Evolutionary conservation across 1,140 invertebrate genomes (phyloP).

Genomic region (Andrena cerasifolii): DNA sequence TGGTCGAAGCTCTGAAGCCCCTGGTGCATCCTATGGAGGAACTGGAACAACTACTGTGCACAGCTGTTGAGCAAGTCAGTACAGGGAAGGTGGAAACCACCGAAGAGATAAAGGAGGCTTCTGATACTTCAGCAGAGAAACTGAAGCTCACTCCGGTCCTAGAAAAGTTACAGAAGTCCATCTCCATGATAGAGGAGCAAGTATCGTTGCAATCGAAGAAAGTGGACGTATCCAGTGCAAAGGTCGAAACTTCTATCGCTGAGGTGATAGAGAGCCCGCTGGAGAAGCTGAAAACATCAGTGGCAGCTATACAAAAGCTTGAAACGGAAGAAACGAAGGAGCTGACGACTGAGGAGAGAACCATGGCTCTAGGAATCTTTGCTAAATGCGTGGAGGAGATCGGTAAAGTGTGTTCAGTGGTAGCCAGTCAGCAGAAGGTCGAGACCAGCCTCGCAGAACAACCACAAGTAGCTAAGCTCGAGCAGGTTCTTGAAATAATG

Average conservation of each 20-base stretch:
- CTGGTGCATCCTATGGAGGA: slow-evolving; percentile 37
- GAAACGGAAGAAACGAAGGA: not conserved
- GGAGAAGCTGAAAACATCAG: slow-evolving; percentile 39
- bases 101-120: not conserved
- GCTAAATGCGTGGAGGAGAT: slow-evolving; percentile 45
- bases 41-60: not conserved
- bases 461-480: not conserved
- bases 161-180: slow-evolving; percentile 32
- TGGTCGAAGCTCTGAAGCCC: slow-evolving; percentile 17
- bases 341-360: not conserved
- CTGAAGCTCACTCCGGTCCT: slow-evolving; percentile 18
- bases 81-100: not conserved
- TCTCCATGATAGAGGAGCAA: slow-evolving; percentile 18
- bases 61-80: not conserved
- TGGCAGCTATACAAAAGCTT: slow-evolving; percentile 2
- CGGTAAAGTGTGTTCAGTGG: slow-evolving; percentile 24
- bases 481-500: not conserved
- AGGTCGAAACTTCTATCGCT: not conserved
- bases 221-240: not conserved
- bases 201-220: not conserved
- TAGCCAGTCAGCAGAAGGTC: slow-evolving; percentile 28
- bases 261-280: slow-evolving; percentile 29
- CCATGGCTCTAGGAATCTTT: slow-evolving; percentile 19
- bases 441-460: not conserved
- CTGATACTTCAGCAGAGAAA: not conserved